phyloP scores from a whole-genome alignment of 1,140 invertebrate genomes.

The Drosophila bipectinata region DNA sequence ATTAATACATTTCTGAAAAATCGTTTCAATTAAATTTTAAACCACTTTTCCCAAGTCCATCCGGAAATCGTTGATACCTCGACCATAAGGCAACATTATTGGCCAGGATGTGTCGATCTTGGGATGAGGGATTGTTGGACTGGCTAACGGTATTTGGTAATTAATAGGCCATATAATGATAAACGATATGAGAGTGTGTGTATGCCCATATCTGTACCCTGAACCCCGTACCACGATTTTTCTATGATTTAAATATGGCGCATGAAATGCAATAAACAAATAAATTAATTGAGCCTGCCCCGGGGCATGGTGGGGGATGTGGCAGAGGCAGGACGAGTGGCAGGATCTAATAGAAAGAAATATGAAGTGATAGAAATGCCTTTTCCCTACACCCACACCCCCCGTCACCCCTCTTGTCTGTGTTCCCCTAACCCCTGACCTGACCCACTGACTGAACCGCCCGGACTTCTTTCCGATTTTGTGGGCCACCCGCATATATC shows the following conservation, averaged over 20 bases:
- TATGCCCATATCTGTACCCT: slow-evolving; percentile 11
- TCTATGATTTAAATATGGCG: slow-evolving; percentile 73
- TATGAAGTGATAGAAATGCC: slow-evolving; percentile 68
- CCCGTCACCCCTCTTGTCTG: background rate
- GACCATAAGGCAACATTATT: background rate
- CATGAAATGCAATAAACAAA: slow-evolving; percentile 77
- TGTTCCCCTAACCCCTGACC: background rate
- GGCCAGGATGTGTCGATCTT: slow-evolving; percentile 2
- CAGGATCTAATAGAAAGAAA: slow-evolving; percentile 55
- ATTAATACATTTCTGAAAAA: too few relatives aligned
- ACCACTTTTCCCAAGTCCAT: background rate
- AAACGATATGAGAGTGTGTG: slow-evolving; percentile 50
- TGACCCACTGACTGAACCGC: background rate
- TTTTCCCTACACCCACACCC: background rate
- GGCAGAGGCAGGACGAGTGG: slow-evolving; percentile 7
- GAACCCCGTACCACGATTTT: slow-evolving; percentile 2
- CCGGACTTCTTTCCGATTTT: background rate
- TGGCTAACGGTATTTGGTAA: slow-evolving; percentile 76
- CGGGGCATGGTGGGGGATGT: too few relatives aligned
- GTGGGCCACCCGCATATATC: slow-evolving; percentile 59
- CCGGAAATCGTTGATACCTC: background rate
- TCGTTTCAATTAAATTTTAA: too few relatives aligned
- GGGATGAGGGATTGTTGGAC: slow-evolving; percentile 25
- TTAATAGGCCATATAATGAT: slow-evolving; percentile 80
- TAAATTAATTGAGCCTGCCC: slow-evolving; percentile 70